Evolutionary conservation across 2,113 vertebrate species (phyloP).

Genomic region (Actenoides lindsayi): DNA sequence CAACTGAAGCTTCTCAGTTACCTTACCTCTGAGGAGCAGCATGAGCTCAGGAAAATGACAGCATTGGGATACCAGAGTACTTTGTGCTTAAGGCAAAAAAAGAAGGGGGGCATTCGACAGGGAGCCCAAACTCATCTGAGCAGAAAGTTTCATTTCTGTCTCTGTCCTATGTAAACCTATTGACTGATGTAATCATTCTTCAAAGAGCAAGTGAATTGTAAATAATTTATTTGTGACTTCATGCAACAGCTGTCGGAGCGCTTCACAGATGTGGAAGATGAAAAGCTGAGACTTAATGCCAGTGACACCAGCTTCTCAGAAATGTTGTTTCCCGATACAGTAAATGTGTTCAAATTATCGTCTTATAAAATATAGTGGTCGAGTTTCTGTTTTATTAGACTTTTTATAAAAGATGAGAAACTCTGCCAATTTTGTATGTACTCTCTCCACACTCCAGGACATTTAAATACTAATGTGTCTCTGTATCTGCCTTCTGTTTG

Average conservation of each 20-base stretch:
- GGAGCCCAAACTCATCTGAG: neutral
- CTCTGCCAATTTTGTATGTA: neutral
- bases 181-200: neutral
- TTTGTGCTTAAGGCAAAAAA: neutral
- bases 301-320: neutral
- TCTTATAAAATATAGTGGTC: neutral
- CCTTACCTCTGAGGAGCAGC: neutral
- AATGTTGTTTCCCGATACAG: neutral
- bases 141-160: neutral
- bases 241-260: conserved; percentile 7
- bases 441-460: neutral
- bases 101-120: neutral
- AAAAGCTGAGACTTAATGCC: neutral
- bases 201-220: neutral
- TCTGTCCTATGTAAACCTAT: neutral
- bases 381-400: neutral
- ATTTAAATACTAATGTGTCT: neutral
- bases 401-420: neutral
- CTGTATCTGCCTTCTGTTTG: neutral
- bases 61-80: neutral
- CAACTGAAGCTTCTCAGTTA: neutral
- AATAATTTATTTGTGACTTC: conserved; percentile 9
- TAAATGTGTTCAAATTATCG: neutral
- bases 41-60: neutral
- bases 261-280: conserved; percentile 2